These are phyloP conservation scores for Mnemiopsis leidyi DNA, from an alignment of 37 sponge, comb jelly and placozoan genomes.

Conservation along the genomic window DNA sequence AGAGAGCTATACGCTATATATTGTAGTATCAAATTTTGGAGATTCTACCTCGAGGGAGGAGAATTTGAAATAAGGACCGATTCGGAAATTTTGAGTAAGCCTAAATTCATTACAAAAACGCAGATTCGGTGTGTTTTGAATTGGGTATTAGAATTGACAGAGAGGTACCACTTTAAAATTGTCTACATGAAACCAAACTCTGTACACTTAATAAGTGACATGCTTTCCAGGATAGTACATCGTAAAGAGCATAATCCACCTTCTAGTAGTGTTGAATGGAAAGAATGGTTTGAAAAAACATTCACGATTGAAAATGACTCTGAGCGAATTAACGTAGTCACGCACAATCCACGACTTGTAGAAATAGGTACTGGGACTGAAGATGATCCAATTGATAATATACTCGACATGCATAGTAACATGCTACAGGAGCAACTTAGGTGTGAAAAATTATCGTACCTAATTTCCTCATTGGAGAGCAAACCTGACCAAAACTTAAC, in stretches of 20 bases:
- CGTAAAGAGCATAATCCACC: not conserved
- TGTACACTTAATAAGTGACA: not conserved
- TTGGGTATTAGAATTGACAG: not conserved
- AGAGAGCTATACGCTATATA: not conserved
- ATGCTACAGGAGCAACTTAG: not conserved
- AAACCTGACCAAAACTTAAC: not conserved
- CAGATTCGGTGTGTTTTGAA: not conserved
- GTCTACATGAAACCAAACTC: not conserved
- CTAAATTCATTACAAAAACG: not conserved
- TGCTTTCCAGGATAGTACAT: not conserved
- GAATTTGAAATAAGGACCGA: not conserved
- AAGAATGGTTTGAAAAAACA: not conserved
- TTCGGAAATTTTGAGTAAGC: not conserved
- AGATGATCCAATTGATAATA: not conserved
- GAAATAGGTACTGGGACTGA: not conserved
- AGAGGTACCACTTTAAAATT: not conserved
- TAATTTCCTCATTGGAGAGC: not conserved
- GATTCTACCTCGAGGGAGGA: not conserved
- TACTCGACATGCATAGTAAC: not conserved
- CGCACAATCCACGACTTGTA: not conserved
- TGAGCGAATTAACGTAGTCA: not conserved
- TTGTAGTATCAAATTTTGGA: not conserved
- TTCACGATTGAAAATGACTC: not conserved
- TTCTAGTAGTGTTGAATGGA: not conserved
- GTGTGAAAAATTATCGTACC: not conserved